Evolutionary conservation across 2,888 invertebrate species (phyloP), one percentile per base, ranked within the genome.

Genomic region (Pyrocoelia pectoralis): DNA sequence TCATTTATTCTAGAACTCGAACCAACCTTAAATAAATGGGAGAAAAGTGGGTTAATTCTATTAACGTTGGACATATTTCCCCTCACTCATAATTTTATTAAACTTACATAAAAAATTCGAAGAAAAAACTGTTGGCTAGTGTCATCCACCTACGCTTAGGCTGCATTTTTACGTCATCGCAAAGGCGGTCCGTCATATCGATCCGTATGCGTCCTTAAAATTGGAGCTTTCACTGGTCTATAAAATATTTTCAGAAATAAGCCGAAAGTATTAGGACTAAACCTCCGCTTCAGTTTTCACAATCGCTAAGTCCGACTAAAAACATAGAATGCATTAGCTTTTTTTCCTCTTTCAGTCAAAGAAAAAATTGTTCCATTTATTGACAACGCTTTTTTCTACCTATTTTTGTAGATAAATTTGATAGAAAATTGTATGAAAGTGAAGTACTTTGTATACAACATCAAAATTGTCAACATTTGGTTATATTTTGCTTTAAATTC

Each of bases 101-200:
- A 33, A n/a, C n/a, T 8, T 33, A 33, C n/a, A 33, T 10, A 2
- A n/a, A 8, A 33, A n/a, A 33, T 4, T 33, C 2, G 33, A 33
- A 33, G n/a, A 10, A 33, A 33, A 33, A n/a, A 6, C 2, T 4
- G 8, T 8, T n/a, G n/a, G n/a, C 10, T 3, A 60, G 29, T 65
- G 56, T 65, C 51, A 57, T 61, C 56, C 61, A 65, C 61, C 60
- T 50, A 57, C 57, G 41, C 15, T 41, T 50, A 40, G 33, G 40
- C 49, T 65, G 61, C 60, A 61, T 54, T 61, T 38, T 38, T 56
- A 65, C 65, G 65, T 65, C 61, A 65, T 56, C 18, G 49, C 17
- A 38, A n/a, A 64, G 65, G 65, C 65, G 65, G 65, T 60, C 65
- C 60, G 65, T 56, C 52, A 56, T 65, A 65, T 61, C 56, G 65